phyloP scores from a whole-genome alignment of 2,113 vertebrate genomes.

The Hydrolagus affinis region DNA sequence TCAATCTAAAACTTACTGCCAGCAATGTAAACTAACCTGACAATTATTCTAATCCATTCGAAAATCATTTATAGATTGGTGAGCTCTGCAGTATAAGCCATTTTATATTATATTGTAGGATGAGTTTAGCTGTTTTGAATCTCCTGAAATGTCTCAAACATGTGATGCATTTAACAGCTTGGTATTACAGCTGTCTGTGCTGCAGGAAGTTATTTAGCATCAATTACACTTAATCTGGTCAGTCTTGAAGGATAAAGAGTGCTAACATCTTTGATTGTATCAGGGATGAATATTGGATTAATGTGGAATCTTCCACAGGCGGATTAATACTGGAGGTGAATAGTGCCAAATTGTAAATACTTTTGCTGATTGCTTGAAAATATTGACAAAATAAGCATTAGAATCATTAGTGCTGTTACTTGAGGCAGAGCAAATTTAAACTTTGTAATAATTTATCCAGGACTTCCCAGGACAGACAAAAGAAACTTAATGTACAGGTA shows the following conservation, averaged over 20 bases:
- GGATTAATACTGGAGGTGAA: neutral
- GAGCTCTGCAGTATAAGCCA: too few relatives aligned
- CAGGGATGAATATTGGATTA: neutral
- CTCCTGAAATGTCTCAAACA: too few relatives aligned
- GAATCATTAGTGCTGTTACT: neutral
- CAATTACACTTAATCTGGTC: neutral
- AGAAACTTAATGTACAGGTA: neutral
- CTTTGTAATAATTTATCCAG: neutral
- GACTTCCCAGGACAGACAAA: neutral
- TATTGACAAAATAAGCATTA: constrained; percentile 6
- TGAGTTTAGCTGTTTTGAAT: too few relatives aligned
- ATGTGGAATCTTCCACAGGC: neutral
- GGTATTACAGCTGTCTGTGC: too few relatives aligned
- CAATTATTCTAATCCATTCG: too few relatives aligned
- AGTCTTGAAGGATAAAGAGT: neutral
- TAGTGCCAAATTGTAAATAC: neutral
- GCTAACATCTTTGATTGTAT: neutral
- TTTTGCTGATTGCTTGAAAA: neutral
- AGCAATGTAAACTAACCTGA: too few relatives aligned
- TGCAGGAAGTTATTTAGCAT: neutral
- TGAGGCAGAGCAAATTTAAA: neutral
- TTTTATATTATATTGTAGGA: too few relatives aligned
- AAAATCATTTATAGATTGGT: too few relatives aligned
- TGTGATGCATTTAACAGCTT: too few relatives aligned
- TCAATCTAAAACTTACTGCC: too few relatives aligned